Conservation (phyloP, 2,797 vertebrate genomes). For the Tapirus indicus region DNA sequence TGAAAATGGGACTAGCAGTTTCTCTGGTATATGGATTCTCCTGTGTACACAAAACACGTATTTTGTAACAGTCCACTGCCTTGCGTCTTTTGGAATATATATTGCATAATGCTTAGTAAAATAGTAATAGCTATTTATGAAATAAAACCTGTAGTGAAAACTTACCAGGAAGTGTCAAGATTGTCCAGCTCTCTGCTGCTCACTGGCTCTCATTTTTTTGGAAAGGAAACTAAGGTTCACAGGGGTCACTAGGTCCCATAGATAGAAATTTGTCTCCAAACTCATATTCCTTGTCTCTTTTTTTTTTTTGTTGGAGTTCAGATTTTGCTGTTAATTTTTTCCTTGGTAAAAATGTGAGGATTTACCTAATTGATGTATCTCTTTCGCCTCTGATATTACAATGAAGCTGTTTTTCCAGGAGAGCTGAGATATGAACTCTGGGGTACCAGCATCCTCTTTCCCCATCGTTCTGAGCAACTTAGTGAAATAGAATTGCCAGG, state of each 20-base stretch:
- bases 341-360: neutral
- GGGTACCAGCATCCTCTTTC: neutral
- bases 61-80: neutral
- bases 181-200: neutral
- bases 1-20: neutral
- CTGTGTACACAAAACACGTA: neutral
- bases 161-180: neutral
- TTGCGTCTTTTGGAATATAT: neutral
- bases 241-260: neutral
- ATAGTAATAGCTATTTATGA: neutral
- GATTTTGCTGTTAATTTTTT: conserved; percentile 38
- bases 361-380: neutral
- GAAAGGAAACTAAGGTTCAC: neutral
- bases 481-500: neutral
- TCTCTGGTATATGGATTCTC: neutral
- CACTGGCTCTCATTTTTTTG: neutral
- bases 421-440: neutral
- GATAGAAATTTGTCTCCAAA: neutral
- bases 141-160: neutral
- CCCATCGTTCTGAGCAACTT: neutral
- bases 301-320: neutral
- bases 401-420: neutral
- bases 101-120: conserved; percentile 16
- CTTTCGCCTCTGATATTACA: neutral
- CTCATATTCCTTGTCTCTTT: neutral